Percentiles rank a stretch among this genome's conserved stretches.
Evolutionary conservation across 2,113 vertebrate species (phyloP).

Genomic region (Micronisus gabar): DNA sequence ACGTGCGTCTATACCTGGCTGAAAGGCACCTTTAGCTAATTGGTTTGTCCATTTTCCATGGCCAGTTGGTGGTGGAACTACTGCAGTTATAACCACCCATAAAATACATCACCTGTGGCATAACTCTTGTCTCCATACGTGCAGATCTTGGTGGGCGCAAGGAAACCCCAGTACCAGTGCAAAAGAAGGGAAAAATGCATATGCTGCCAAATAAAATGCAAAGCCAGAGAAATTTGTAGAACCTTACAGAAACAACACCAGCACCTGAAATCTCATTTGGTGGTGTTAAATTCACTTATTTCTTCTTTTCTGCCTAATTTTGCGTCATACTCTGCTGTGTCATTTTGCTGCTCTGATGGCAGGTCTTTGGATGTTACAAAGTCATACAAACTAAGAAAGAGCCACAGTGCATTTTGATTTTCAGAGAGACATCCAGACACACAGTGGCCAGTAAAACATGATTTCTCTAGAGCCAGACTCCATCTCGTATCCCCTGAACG

Average conservation of each 20-base stretch:
- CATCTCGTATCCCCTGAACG: accelerated
- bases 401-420: neutral
- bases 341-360: neutral
- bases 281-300: neutral
- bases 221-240: neutral
- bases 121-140: accelerated
- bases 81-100: neutral
- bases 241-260: neutral
- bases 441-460: neutral
- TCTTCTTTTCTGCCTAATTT: neutral
- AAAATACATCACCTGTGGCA: neutral
- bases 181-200: neutral
- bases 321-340: neutral
- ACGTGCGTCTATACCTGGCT: accelerated
- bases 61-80: neutral
- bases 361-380: neutral
- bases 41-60: neutral
- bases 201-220: neutral
- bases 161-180: neutral
- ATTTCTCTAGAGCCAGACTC: neutral
- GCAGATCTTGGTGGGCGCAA: neutral
- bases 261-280: neutral
- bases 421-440: neutral
- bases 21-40: neutral
- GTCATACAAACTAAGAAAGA: neutral